Evolutionary conservation across 1,140 invertebrate species (phyloP).

Genomic region (Lepidotrigona ventralis): DNA sequence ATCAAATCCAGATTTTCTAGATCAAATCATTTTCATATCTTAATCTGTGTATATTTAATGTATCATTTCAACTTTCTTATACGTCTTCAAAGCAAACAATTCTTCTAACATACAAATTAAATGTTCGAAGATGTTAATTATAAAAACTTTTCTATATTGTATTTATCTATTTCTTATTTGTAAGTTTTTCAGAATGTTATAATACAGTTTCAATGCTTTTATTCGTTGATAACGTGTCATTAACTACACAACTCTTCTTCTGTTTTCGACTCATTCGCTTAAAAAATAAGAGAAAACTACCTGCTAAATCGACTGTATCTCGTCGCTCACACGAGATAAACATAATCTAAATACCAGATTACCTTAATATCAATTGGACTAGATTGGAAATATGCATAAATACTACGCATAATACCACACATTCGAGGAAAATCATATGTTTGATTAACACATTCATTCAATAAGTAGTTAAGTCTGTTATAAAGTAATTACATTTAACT

Average conservation of each 20-base stretch:
- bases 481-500: constrained; percentile 52
- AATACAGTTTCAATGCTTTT: constrained; percentile 7
- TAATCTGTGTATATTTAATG: not conserved
- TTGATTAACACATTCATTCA: constrained; percentile 27
- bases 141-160: constrained; percentile 8
- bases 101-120: constrained; percentile 22
- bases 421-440: constrained; percentile 15
- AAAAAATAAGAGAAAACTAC: constrained; percentile 7
- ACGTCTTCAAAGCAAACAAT: not conserved
- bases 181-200: constrained; percentile 36
- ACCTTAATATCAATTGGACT: constrained; percentile 41
- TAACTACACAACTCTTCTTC: not conserved
- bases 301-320: not conserved
- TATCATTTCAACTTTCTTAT: not conserved
- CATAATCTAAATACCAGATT: constrained; percentile 14
- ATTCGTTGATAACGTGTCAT: constrained; percentile 21
- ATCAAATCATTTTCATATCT: not conserved
- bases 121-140: constrained; percentile 28
- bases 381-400: constrained; percentile 31
- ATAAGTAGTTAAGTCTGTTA: constrained; percentile 36
- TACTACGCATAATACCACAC: not conserved
- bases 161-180: constrained; percentile 15
- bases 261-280: not conserved
- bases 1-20: not conserved
- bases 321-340: constrained; percentile 1